Evolutionary conservation across 2,797 vertebrate genomes (phyloP).

Genomic region (Tinamus major): DNA sequence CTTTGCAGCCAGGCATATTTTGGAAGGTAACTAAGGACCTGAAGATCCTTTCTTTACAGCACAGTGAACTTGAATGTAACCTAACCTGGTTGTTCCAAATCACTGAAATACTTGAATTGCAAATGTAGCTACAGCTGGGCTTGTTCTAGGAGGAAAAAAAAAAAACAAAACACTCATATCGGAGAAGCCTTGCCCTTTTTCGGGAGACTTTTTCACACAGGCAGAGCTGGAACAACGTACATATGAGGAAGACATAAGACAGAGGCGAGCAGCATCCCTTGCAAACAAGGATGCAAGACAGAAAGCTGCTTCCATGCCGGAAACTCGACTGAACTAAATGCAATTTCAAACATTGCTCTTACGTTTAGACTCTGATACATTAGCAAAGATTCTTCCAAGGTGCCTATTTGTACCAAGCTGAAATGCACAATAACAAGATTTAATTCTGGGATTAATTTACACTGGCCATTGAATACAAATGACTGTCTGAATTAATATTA

Average conservation of each 20-base stretch:
- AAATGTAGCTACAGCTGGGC: background rate
- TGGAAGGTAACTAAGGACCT: background rate
- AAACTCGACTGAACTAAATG: background rate
- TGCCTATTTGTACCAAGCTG: background rate
- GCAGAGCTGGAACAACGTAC: background rate
- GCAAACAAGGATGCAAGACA: background rate
- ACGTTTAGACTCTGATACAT: background rate
- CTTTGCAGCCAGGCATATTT: slow-evolving; percentile 1
- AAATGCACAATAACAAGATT: background rate
- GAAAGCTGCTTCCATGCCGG: background rate
- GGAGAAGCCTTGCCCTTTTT: background rate
- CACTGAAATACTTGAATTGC: background rate
- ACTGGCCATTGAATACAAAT: background rate
- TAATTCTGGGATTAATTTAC: background rate
- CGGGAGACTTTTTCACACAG: background rate
- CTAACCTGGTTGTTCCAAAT: background rate
- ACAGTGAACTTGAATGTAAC: background rate
- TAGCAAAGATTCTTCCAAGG: background rate
- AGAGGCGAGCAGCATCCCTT: background rate
- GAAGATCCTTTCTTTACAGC: background rate
- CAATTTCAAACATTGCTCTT: background rate
- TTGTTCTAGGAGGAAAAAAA: background rate
- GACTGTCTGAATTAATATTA: background rate
- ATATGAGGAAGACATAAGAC: background rate
- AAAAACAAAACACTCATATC: too few relatives aligned